Percentiles rank a stretch among this genome's conserved stretches.
Conservation (phyloP, 2,113 vertebrate genomes). For the Manacus vitellinus region DNA sequence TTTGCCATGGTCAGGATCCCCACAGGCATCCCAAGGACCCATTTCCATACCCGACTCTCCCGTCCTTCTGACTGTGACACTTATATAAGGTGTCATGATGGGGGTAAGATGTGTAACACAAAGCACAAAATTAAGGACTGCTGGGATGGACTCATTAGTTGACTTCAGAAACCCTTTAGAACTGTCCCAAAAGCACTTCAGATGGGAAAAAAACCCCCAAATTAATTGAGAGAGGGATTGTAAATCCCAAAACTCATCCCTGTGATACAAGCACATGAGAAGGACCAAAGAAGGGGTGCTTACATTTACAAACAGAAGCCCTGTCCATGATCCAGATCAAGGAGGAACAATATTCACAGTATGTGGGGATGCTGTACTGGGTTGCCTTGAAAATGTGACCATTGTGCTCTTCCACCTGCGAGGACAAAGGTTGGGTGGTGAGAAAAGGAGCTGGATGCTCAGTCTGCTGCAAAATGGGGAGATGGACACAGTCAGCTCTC, state of each 20-base stretch:
- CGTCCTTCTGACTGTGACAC: accelerated
- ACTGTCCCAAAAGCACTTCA: neutral
- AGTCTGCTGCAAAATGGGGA: neutral
- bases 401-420: slow-evolving; percentile 95
- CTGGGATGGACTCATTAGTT: neutral
- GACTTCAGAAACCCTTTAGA: neutral
- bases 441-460: neutral
- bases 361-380: slow-evolving; percentile 97
- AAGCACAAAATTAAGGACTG: neutral
- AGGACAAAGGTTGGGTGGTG: neutral
- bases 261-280: neutral
- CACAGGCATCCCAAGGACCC: neutral
- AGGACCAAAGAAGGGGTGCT: slow-evolving; percentile 38
- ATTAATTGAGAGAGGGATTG: neutral
- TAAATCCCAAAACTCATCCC: neutral
- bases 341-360: slow-evolving; percentile 97
- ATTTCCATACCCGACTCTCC: neutral
- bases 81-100: neutral
- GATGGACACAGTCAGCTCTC: neutral
- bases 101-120: neutral
- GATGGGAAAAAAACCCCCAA: neutral
- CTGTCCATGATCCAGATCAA: slow-evolving; percentile 99
- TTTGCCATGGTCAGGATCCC: neutral
- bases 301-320: slow-evolving; percentile 96
- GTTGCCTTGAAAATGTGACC: slow-evolving; percentile 98